Evolutionary conservation across 2,888 invertebrate genomes (phyloP).

Genomic region (Tetrapedia diversipes): DNA sequence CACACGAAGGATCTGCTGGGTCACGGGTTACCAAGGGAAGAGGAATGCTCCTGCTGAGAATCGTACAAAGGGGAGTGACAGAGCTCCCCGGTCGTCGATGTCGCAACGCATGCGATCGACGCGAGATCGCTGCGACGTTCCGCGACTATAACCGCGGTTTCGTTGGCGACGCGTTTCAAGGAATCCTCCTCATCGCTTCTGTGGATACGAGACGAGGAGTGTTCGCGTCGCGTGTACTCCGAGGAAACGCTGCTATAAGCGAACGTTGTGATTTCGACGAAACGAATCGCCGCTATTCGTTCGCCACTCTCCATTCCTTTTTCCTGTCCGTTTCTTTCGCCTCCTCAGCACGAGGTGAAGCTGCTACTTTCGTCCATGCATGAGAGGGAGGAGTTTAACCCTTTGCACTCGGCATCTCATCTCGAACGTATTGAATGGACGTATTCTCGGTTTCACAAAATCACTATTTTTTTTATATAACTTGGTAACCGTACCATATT

Average conservation of each 20-base stretch:
- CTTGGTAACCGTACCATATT: too few species aligned
- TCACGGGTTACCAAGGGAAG: slow-evolving; percentile 76
- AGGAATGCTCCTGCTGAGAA: slow-evolving; percentile 80
- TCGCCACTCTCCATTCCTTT: background rate
- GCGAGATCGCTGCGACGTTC: slow-evolving; percentile 65
- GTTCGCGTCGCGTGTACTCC: slow-evolving; percentile 67
- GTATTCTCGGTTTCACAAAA: too few species aligned
- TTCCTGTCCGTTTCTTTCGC: too few species aligned
- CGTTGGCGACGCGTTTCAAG: slow-evolving; percentile 50
- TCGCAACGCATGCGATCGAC: slow-evolving; percentile 18
- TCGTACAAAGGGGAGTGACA: slow-evolving; percentile 76
- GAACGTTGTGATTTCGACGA: background rate
- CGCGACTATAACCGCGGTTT: slow-evolving; percentile 71
- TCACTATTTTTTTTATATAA: too few species aligned
- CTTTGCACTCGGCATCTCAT: too few species aligned
- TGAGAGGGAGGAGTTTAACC: slow-evolving; percentile 30
- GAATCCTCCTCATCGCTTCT: slow-evolving; percentile 54
- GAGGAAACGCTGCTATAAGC: slow-evolving; percentile 77
- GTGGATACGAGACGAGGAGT: slow-evolving; percentile 57
- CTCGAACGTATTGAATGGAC: too few species aligned
- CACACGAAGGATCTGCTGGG: slow-evolving; percentile 73
- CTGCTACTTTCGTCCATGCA: slow-evolving; percentile 10
- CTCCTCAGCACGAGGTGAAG: background rate
- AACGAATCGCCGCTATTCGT: slow-evolving; percentile 9
- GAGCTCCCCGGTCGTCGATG: slow-evolving; percentile 52